Base-by-base conservation (phyloP, 2,797 vertebrate species). In the Melanotaenia maccullochi region DNA sequence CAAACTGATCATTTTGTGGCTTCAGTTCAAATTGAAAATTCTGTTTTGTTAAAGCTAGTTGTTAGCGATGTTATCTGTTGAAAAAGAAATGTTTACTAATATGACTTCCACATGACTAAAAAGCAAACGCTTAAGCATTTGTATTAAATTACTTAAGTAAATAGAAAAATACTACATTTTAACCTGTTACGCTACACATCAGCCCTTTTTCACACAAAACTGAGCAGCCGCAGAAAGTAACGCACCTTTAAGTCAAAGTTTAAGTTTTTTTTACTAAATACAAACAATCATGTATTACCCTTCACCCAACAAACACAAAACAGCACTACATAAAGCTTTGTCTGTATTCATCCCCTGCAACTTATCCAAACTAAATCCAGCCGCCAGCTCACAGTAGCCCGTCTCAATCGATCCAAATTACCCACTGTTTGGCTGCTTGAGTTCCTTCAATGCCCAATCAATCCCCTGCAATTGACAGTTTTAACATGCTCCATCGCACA, bases 391-490 rank as follows among this genome's bases (percentile, higher is more conserved):
- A 49, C 77, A 51, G 76, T 54, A 72, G 63, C 87, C 56, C 1
- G 40, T 73, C 88, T 76, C 81, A 18, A 88, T 93, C 84, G 86
- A 93, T 92, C 87, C 86, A 81, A 82, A 92, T 93, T 89, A 92
- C 80, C 89, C 87, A 89, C 71, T 71, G 91, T 88, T 92, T 90
- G 92, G 85, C 87, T 90, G 90, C 90, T 86, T 40, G 79, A 87
- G 90, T 87, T 91, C 88, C 88, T 91, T 90, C 90, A 83, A 92
- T 89, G 87, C 75, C 86, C 79, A 78, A 93, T 93, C 93, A 87
- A 93, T 93, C 82, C 71, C 38, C 51, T 58, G 78, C 88, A 87
- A 93, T 91, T 80, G 88, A 87, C 88, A 76, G 64, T 83, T 89
- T 88, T 84, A 88, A 88, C 78, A 83, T 86, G 90, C 90, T 91